These are phyloP conservation scores for Lymantria monacha DNA, from an alignment of 2,888 invertebrate genomes.

Conservation along the genomic window DNA sequence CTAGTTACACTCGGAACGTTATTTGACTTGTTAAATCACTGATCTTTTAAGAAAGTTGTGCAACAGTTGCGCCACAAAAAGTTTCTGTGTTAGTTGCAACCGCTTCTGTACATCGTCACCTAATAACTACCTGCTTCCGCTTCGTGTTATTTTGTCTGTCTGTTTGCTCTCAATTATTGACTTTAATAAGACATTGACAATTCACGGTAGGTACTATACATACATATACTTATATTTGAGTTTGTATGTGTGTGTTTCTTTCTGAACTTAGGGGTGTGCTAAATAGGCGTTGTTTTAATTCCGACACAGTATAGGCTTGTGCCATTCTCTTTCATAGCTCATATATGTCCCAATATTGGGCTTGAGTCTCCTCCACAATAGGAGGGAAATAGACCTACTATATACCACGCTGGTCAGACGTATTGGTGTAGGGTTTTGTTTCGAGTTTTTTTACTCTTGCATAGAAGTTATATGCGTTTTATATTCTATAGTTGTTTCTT, in stretches of 20 bases:
- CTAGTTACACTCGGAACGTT: background rate
- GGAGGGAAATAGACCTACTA: too few species aligned
- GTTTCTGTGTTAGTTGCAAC: slow-evolving; percentile 13
- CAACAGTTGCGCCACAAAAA: slow-evolving; percentile 2
- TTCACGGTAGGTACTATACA: slow-evolving; percentile 45
- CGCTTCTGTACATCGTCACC: slow-evolving; percentile 33
- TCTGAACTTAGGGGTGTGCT: slow-evolving; percentile 19
- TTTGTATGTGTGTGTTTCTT: slow-evolving; percentile 17
- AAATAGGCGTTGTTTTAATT: background rate
- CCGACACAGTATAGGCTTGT: too few species aligned
- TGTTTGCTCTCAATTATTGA: slow-evolving; percentile 66
- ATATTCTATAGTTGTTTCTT: too few species aligned
- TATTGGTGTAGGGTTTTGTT: too few species aligned
- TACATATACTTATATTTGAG: slow-evolving; percentile 25
- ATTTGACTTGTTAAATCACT: too few species aligned
- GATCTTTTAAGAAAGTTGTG: background rate
- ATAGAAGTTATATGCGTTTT: too few species aligned
- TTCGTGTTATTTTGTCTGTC: slow-evolving; percentile 56
- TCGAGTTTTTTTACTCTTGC: too few species aligned
- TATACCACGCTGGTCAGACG: too few species aligned
- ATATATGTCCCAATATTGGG: too few species aligned
- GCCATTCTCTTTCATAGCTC: too few species aligned
- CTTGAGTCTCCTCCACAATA: too few species aligned
- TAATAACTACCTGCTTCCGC: slow-evolving; percentile 63
- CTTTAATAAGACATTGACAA: slow-evolving; percentile 63